phyloP scores from a whole-genome alignment of 2,888 invertebrate genomes.

The Scaptomyza polygonia region DNA sequence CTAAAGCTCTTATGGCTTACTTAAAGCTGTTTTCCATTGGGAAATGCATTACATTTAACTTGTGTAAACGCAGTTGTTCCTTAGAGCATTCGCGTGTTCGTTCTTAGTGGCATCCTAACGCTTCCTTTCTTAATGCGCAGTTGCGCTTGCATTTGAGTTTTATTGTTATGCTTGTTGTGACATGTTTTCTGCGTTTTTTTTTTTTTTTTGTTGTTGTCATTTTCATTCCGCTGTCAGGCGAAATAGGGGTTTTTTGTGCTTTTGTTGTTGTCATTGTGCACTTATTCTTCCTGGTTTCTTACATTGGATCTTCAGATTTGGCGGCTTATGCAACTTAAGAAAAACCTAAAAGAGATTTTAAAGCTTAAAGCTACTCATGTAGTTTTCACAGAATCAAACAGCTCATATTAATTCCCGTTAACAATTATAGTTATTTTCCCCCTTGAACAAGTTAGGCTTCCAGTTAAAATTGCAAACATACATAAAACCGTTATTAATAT shows the following conservation, averaged over 20 bases:
- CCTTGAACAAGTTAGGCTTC: too few relatives aligned
- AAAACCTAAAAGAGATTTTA: neutral
- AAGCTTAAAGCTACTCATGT: neutral
- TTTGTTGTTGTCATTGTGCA: constrained; percentile 28
- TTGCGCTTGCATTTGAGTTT: constrained; percentile 50
- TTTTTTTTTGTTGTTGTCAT: constrained; percentile 10
- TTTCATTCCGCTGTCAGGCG: constrained; percentile 7
- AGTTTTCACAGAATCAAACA: too few relatives aligned
- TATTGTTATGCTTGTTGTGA: constrained; percentile 56
- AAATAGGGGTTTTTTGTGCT: constrained; percentile 12
- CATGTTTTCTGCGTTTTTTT: constrained; percentile 26
- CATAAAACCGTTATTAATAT: neutral
- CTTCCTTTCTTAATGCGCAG: constrained; percentile 21
- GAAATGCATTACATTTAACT: neutral
- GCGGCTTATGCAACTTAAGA: constrained; percentile 13
- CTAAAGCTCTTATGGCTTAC: neutral
- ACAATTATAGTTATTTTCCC: too few relatives aligned
- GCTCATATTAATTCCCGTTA: too few relatives aligned
- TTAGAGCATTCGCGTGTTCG: constrained; percentile 7
- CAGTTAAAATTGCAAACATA: too few relatives aligned
- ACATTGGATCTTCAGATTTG: neutral
- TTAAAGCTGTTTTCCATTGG: neutral
- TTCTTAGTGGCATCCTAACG: neutral
- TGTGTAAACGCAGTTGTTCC: neutral
- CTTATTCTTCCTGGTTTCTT: constrained; percentile 5